These are phyloP conservation scores for Bombus haemorrhoidalis DNA, from an alignment of 1,140 invertebrate genomes.

Conservation along the genomic window DNA sequence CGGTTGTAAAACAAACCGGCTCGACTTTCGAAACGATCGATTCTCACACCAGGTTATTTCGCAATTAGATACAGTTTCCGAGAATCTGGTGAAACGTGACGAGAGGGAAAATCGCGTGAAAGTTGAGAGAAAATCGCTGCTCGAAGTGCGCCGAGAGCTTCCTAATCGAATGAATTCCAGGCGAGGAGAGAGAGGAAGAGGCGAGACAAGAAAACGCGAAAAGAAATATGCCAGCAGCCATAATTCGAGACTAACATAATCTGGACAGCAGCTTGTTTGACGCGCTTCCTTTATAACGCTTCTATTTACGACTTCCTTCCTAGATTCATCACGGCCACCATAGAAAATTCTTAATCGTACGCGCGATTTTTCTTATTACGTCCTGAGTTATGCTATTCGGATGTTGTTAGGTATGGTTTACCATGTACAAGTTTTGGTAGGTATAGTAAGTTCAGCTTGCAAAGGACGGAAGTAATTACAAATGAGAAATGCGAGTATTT, in stretches of 20 bases:
- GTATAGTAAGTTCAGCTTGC: neutral
- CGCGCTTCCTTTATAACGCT: constrained; percentile 6
- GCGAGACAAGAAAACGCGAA: neutral
- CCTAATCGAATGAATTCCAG: neutral
- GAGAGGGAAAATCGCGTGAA: constrained; percentile 1
- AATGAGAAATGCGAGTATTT: neutral
- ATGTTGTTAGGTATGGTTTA: neutral
- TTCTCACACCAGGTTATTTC: constrained; percentile 4
- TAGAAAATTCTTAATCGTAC: constrained; percentile 7
- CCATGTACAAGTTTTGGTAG: neutral
- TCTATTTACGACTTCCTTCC: constrained; percentile 20
- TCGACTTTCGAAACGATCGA: constrained; percentile 24
- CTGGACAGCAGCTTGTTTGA: constrained; percentile 12
- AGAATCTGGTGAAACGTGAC: constrained; percentile 37
- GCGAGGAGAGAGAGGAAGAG: neutral
- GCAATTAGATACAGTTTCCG: constrained; percentile 20
- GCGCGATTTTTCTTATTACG: neutral
- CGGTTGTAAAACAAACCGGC: constrained; percentile 3
- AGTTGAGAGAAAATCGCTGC: neutral
- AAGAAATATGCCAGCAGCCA: neutral
- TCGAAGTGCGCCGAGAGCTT: neutral
- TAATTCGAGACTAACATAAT: constrained; percentile 11
- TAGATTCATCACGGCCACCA: constrained; percentile 3
- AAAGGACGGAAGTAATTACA: neutral
- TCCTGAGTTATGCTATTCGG: neutral